Evolutionary conservation across 2,113 vertebrate genomes (phyloP).

Genomic region (Erythrolamprus reginae): DNA sequence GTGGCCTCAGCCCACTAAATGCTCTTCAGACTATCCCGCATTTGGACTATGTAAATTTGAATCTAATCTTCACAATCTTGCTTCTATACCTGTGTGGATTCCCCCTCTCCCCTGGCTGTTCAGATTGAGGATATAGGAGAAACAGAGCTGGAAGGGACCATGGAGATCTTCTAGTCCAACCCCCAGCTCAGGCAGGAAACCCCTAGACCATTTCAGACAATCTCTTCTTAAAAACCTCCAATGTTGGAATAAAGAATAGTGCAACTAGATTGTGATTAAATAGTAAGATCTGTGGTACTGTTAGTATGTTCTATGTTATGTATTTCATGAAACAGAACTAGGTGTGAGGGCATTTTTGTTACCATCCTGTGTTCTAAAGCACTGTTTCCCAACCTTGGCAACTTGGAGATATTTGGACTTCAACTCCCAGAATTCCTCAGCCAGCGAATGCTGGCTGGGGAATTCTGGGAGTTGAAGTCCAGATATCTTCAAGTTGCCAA

Average conservation of each 20-base stretch:
- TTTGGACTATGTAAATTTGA: not conserved
- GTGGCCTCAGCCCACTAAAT: not conserved
- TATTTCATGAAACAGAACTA: not conserved
- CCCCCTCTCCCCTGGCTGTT: not conserved
- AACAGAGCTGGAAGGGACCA: too few species aligned
- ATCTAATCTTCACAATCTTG: not conserved
- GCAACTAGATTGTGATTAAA: not conserved
- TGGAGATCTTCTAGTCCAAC: not conserved
- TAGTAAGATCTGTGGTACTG: not conserved
- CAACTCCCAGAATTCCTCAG: too few species aligned
- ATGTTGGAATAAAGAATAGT: not conserved
- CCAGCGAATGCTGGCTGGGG: too few species aligned
- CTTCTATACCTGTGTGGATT: not conserved
- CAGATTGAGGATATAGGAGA: not conserved
- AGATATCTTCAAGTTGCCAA: too few species aligned
- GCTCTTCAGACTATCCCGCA: not conserved
- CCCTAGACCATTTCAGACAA: not conserved
- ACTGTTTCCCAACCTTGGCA: too few species aligned
- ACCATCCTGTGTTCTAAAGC: not conserved
- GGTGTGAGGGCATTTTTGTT: not conserved
- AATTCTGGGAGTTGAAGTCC: too few species aligned
- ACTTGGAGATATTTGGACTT: too few species aligned
- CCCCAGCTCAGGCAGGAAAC: not conserved
- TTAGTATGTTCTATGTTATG: not conserved
- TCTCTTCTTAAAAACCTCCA: not conserved